Conservation (phyloP, 1,140 invertebrate genomes). For the Anastrepha obliqua region DNA sequence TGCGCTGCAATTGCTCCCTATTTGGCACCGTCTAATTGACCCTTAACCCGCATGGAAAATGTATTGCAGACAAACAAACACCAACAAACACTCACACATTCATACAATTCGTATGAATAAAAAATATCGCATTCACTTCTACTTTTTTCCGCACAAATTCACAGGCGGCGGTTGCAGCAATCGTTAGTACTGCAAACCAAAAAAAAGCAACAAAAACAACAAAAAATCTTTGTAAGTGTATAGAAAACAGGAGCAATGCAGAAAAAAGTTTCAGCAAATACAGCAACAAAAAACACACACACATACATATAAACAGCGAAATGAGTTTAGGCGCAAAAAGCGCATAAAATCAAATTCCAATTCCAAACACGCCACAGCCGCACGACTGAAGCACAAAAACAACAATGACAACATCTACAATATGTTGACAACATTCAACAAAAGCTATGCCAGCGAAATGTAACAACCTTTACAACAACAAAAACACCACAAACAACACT, state of each 20-base stretch:
- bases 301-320: not conserved
- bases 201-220: not conserved
- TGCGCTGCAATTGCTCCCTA: slow-evolving; percentile 35
- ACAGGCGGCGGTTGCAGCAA: slow-evolving; percentile 9
- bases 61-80: slow-evolving; percentile 8
- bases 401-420: not conserved
- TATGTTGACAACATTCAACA: slow-evolving; percentile 6
- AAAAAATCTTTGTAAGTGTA: not conserved
- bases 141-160: slow-evolving; percentile 29
- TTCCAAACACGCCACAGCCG: slow-evolving; percentile 33
- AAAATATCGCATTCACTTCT: slow-evolving; percentile 39
- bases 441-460: not conserved
- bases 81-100: not conserved
- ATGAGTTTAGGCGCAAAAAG: slow-evolving; percentile 38
- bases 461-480: not conserved
- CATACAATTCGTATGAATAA: slow-evolving; percentile 3
- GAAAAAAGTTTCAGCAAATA: not conserved
- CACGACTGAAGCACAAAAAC: slow-evolving; percentile 18
- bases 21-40: slow-evolving; percentile 47
- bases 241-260: not conserved
- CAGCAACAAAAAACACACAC: not conserved
- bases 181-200: not conserved
- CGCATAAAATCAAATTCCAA: slow-evolving; percentile 50
- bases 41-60: slow-evolving; percentile 39
- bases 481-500: not conserved